These are phyloP conservation scores for Drosophila merina DNA, from an alignment of 2,888 invertebrate species.

Conservation along the genomic window DNA sequence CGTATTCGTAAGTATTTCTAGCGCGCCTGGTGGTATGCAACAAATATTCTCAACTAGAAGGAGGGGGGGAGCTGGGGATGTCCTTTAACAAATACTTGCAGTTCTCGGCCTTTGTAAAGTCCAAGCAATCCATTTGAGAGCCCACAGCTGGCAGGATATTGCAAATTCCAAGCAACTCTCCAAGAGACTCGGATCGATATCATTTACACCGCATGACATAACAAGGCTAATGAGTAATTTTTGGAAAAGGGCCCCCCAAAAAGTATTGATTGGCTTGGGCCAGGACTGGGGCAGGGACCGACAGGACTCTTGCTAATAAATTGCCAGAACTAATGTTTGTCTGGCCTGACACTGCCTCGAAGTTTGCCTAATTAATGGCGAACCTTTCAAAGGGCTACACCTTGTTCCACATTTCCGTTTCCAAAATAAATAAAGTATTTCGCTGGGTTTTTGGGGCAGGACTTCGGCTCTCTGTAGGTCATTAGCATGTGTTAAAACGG, in stretches of 20 bases:
- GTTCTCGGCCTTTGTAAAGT: constrained; percentile 33
- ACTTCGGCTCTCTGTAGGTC: constrained; percentile 42
- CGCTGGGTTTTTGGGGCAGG: constrained; percentile 15
- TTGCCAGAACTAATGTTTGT: constrained; percentile 73
- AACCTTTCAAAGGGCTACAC: constrained; percentile 77
- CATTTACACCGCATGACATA: constrained; percentile 5
- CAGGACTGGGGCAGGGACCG: constrained; percentile 5
- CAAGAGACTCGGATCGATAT: constrained; percentile 11
- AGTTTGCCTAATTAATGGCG: constrained; percentile 73
- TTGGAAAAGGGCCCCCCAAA: constrained; percentile 25
- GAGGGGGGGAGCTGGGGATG: constrained; percentile 11
- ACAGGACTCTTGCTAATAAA: constrained; percentile 59
- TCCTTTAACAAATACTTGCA: constrained; percentile 57
- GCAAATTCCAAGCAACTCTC: background rate
- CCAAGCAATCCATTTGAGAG: constrained; percentile 50
- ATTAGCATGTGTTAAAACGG: constrained; percentile 78
- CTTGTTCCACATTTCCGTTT: constrained; percentile 54
- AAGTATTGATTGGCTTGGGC: constrained; percentile 49
- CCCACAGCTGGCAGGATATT: constrained; percentile 1
- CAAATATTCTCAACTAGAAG: constrained; percentile 63
- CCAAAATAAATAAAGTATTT: constrained; percentile 30
- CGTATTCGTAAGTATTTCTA: constrained; percentile 74
- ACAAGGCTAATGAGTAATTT: constrained; percentile 44
- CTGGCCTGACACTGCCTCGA: constrained; percentile 61
- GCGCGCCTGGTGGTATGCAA: constrained; percentile 67